phyloP scores from a whole-genome alignment of 2,797 vertebrate species.

The Eupleurogrammus muticus region DNA sequence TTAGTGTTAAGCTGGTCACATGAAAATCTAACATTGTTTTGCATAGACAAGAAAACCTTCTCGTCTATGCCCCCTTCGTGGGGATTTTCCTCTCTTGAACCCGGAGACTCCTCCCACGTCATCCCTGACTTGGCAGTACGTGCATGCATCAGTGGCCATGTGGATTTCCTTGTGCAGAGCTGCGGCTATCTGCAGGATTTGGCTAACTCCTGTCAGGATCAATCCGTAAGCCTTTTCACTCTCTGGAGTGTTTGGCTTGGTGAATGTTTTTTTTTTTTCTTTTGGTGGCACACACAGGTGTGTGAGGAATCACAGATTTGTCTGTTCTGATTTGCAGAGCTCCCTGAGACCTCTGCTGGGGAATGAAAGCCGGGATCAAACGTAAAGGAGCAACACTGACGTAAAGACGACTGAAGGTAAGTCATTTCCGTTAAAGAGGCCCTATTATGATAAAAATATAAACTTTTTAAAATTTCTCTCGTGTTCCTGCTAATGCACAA shows the following conservation, averaged over 20 bases:
- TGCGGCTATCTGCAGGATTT: constrained; percentile 48
- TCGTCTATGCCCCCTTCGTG: constrained; percentile 40
- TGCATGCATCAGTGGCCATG: constrained; percentile 67
- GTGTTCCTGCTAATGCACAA: no score
- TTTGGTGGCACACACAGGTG: constrained; percentile 19
- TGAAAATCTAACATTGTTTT: constrained; percentile 74
- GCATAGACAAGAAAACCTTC: constrained; percentile 65
- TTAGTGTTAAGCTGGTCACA: constrained; percentile 80
- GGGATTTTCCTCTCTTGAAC: constrained; percentile 61
- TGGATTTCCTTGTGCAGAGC: constrained; percentile 52
- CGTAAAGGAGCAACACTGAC: constrained; percentile 24
- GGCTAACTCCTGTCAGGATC: constrained; percentile 30
- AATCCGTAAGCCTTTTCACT: constrained; percentile 22
- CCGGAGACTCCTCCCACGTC: constrained; percentile 62
- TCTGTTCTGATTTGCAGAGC: constrained; percentile 72
- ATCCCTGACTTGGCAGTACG: constrained; percentile 55
- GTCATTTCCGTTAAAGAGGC: background rate
- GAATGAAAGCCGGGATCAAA: constrained; percentile 52
- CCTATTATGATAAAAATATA: no score
- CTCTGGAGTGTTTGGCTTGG: constrained; percentile 15
- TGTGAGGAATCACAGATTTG: constrained; percentile 33
- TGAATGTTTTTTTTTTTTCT: constrained; percentile 30
- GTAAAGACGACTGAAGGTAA: constrained; percentile 46
- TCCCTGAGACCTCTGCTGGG: constrained; percentile 43
- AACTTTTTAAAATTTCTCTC: no score